phyloP scores from a whole-genome alignment of 2,113 vertebrate species.

The Myiagra hebetior region DNA sequence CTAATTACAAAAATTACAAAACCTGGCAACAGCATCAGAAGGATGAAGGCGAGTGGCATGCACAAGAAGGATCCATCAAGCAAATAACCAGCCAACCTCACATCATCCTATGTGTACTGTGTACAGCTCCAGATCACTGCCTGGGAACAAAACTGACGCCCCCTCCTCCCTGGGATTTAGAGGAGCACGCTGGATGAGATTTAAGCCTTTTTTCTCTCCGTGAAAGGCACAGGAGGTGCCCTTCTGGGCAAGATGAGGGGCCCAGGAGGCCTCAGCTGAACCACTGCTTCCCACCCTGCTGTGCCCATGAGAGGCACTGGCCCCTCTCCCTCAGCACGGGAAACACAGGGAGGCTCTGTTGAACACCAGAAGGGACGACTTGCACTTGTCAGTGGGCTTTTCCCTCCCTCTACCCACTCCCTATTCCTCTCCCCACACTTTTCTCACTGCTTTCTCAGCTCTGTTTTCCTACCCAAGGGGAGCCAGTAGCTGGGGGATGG shows the following conservation, averaged over 20 bases:
- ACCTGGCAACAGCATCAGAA: neutral
- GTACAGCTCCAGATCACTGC: neutral
- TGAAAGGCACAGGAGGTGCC: neutral
- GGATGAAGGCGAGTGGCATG: neutral
- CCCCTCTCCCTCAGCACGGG: neutral
- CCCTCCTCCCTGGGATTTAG: neutral
- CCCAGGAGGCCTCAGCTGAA: neutral
- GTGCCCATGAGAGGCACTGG: neutral
- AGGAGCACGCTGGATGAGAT: fast-evolving
- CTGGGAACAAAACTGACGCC: neutral
- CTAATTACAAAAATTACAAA: neutral
- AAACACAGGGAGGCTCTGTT: fast-evolving
- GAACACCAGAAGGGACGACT: too few relatives aligned
- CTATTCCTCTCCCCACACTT: neutral
- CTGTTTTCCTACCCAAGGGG: neutral
- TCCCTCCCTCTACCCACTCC: neutral
- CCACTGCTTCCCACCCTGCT: neutral
- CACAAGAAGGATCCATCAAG: neutral
- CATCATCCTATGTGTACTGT: neutral
- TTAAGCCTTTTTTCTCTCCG: neutral
- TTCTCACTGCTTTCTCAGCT: neutral
- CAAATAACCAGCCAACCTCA: neutral
- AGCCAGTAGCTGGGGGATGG: neutral
- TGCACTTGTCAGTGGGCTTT: neutral
- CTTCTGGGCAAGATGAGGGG: neutral